Evolutionary conservation across 2,797 vertebrate species (phyloP).

Genomic region (Pangasius krempfi): DNA sequence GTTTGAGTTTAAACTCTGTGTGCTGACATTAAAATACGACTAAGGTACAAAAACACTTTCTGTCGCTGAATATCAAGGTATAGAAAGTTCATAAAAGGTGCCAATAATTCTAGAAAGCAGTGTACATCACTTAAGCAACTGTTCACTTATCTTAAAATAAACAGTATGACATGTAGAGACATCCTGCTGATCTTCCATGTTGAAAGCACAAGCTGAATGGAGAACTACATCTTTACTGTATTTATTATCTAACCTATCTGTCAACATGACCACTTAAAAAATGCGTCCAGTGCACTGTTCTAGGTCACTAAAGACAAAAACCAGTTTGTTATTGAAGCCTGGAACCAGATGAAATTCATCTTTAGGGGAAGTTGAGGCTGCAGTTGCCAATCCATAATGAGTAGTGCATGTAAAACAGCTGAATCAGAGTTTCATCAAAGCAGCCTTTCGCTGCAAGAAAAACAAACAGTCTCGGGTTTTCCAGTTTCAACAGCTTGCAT

Average conservation of each 20-base stretch:
- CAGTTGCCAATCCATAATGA: slow-evolving; percentile 37
- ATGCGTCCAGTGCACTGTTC: neutral
- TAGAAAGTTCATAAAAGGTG: neutral
- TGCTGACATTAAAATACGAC: neutral
- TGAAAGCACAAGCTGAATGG: neutral
- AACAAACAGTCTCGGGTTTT: slow-evolving; percentile 40
- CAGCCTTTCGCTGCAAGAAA: slow-evolving; percentile 48
- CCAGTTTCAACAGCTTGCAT: slow-evolving; percentile 36
- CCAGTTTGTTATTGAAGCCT: slow-evolving; percentile 39
- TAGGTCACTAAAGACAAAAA: slow-evolving; percentile 32
- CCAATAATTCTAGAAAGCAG: neutral
- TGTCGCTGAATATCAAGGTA: neutral
- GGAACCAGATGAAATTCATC: slow-evolving; percentile 31
- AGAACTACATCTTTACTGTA: neutral
- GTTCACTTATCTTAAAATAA: neutral
- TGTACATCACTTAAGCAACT: neutral
- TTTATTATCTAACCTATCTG: slow-evolving; percentile 16
- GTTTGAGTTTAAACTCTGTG: neutral
- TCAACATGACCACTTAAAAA: neutral
- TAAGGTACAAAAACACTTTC: neutral
- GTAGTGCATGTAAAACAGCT: slow-evolving; percentile 41
- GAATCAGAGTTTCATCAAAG: slow-evolving; percentile 51
- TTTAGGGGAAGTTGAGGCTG: slow-evolving; percentile 10
- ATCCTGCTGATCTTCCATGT: neutral
- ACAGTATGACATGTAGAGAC: neutral